These are phyloP conservation scores for Molothrus ater DNA, from an alignment of 2,797 vertebrate species.

Conservation along the genomic window DNA sequence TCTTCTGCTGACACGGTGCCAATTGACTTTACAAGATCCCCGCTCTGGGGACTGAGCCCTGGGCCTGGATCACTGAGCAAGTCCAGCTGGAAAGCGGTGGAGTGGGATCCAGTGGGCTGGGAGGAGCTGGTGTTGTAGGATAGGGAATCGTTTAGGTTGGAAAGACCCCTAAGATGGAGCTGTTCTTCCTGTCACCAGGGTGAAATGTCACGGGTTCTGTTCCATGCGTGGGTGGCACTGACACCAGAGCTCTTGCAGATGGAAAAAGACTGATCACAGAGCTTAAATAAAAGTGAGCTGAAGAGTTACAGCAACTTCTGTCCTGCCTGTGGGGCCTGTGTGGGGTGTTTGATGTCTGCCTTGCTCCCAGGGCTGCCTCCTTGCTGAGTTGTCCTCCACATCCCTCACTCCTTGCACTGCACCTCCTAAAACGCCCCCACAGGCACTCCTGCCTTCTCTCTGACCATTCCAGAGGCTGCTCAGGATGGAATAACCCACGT, in stretches of 20 bases:
- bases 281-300: slow-evolving; percentile 45
- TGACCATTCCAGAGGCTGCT: not conserved
- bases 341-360: not conserved
- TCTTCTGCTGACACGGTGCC: not conserved
- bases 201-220: not conserved
- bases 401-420: not conserved
- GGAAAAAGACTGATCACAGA: slow-evolving; percentile 11
- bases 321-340: not conserved
- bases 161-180: not conserved
- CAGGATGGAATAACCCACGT: not conserved
- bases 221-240: not conserved
- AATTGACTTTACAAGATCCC: not conserved
- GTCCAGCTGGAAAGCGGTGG: not conserved
- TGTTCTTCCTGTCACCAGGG: not conserved
- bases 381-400: not conserved
- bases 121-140: not conserved
- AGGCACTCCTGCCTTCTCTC: rapidly evolving
- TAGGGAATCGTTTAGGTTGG: rapidly evolving
- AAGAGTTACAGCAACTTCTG: not conserved
- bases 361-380: not conserved
- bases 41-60: not conserved
- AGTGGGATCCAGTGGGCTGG: not conserved
- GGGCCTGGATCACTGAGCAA: not conserved
- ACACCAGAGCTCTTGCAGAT: slow-evolving; percentile 2
- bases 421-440: not conserved